Base-by-base conservation (phyloP, 2,888 invertebrate species). In the Xylophagus ater region DNA sequence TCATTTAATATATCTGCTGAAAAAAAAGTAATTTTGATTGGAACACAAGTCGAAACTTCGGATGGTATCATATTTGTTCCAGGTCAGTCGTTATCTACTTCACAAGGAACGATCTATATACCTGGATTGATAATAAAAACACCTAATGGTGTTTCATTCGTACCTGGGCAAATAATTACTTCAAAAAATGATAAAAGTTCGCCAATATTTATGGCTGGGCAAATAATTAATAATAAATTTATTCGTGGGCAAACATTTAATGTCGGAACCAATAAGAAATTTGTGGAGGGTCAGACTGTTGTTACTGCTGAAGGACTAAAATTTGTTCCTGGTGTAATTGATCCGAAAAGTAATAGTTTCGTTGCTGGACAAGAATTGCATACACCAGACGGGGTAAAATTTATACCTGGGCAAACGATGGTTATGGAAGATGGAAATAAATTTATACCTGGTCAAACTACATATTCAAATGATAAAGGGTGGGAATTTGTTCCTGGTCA, bases 81-180 rank as follows among this genome's bases (percentile, higher is more conserved):
- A 0, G 84, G 84, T 4, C 81, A 82, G 60, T 79, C 81, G 1
- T 66, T 83, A 6, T 70, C 75, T 48, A 81, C 80, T 3, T 76
- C 78, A 32, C 67, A 68, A 42, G 82, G 82, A 0, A 67, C 71
- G 9, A 65, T 73, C 34, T 85, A 84, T 58, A 74, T 81, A 24
- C 81, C 84, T 14, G 84, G 84, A 2, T 69, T 83, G 43, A 80
- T 76, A 28, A 72, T 84, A 10, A 72, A 73, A 49, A 75, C 80
- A 2, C 76, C 78, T 15, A 68, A 71, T 31, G 79, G 80, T 18
- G 77, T 79, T 1, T 70, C 74, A 18, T 65, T 84, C 13, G 72
- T 84, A 46, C 79, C 81, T n/a, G 85, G 84, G 3, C 76, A 30
- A 19, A 39, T 47, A 7, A 8, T 43, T 7, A 33, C 39, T 8